Percentiles rank a stretch among this genome's conserved stretches.
These are phyloP conservation scores for Tokudaia tokunoshimensis DNA, from an alignment of 2,797 vertebrate genomes.

Conservation along the genomic window DNA sequence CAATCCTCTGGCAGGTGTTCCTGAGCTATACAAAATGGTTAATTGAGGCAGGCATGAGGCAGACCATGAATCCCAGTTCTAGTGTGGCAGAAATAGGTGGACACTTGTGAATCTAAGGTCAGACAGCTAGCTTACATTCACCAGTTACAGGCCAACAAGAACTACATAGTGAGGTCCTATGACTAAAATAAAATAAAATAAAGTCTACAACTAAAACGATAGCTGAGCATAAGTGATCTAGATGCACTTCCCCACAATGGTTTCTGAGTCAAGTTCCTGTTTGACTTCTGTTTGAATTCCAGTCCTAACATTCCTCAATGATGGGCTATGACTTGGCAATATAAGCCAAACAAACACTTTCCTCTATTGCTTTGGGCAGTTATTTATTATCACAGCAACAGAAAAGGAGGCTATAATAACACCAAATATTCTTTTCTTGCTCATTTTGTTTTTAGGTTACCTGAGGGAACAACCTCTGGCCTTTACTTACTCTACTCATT, in stretches of 20 bases:
- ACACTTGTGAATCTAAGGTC: neutral
- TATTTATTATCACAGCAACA: neutral
- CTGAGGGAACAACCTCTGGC: neutral
- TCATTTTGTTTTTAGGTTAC: neutral
- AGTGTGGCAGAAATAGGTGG: neutral
- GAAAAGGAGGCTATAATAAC: neutral
- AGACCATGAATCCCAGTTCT: too few relatives aligned
- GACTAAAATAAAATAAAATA: neutral
- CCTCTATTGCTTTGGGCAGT: neutral
- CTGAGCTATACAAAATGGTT: too few relatives aligned
- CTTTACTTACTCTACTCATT: neutral
- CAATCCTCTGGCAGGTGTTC: too few relatives aligned
- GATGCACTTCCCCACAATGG: neutral
- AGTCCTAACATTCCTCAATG: too few relatives aligned
- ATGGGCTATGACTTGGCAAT: neutral
- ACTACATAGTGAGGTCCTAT: neutral
- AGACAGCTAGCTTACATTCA: neutral
- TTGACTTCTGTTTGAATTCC: neutral
- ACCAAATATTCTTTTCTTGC: neutral
- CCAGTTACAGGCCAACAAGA: neutral
- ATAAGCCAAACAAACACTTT: neutral
- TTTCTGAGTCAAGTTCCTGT: neutral
- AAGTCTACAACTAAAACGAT: neutral
- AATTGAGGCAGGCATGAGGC: neutral
- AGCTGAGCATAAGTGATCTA: neutral